A percentile compares a stretch with the other conserved stretches of the same genome.
Conservation (phyloP, 2,113 vertebrate genomes). For the Leptosomus discolor region DNA sequence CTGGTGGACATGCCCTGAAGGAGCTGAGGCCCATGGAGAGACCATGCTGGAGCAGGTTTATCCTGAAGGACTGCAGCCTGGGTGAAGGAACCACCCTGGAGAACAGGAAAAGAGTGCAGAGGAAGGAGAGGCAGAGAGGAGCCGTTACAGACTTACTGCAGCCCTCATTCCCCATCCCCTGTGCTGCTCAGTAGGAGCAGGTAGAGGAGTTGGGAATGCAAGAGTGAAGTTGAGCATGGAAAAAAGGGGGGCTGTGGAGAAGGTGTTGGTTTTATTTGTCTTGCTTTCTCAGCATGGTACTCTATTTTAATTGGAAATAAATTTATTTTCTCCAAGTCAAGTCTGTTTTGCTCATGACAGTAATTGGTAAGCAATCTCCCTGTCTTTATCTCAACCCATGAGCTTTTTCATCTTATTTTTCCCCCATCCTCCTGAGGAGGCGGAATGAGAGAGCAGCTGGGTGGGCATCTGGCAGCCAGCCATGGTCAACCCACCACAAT, state of each 20-base stretch:
- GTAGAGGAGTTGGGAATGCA: background rate
- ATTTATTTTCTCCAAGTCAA: background rate
- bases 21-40: background rate
- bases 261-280: background rate
- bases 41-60: background rate
- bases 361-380: background rate
- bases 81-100: background rate
- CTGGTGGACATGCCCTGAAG: background rate
- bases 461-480: background rate
- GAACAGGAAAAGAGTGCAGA: background rate
- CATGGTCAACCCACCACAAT: rapidly evolving
- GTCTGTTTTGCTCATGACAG: background rate
- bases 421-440: background rate
- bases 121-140: background rate
- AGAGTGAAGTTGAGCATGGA: background rate
- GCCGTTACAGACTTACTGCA: background rate
- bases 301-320: background rate
- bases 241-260: background rate
- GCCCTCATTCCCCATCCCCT: background rate
- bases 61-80: background rate
- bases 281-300: background rate
- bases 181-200: rapidly evolving
- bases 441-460: background rate
- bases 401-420: background rate
- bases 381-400: background rate